Percentiles rank a stretch among this genome's conserved stretches.
phyloP scores from a whole-genome alignment of 2,113 vertebrate species.

The Brienomyrus longianalis region DNA sequence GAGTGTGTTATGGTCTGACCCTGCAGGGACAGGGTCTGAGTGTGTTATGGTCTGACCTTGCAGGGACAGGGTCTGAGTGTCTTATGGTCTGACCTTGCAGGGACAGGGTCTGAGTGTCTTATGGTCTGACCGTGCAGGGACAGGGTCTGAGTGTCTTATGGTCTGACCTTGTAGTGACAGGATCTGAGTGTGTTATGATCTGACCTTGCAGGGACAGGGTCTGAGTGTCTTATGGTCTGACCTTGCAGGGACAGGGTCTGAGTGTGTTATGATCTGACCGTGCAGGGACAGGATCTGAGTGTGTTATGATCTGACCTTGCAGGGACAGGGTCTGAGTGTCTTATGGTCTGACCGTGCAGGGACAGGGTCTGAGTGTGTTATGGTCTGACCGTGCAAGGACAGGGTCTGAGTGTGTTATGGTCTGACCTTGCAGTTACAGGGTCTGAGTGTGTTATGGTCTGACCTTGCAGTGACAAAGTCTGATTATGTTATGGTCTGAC shows the following conservation, averaged over 20 bases:
- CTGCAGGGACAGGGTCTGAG: background rate
- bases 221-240: background rate
- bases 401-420: background rate
- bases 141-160: too few relatives aligned
- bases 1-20: background rate
- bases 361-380: background rate
- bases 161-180: background rate
- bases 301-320: background rate
- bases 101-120: background rate
- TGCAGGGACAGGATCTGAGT: background rate
- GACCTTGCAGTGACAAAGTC: accelerated
- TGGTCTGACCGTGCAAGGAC: background rate
- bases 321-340: background rate
- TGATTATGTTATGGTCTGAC: background rate
- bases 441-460: background rate
- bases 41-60: background rate
- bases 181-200: background rate
- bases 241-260: background rate
- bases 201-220: background rate
- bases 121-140: background rate
- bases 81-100: background rate
- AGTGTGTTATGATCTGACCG: background rate
- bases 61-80: background rate
- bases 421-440: background rate
- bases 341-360: background rate